Conservation (phyloP, 2,797 vertebrate genomes). For the Sebastes aleutianus region DNA sequence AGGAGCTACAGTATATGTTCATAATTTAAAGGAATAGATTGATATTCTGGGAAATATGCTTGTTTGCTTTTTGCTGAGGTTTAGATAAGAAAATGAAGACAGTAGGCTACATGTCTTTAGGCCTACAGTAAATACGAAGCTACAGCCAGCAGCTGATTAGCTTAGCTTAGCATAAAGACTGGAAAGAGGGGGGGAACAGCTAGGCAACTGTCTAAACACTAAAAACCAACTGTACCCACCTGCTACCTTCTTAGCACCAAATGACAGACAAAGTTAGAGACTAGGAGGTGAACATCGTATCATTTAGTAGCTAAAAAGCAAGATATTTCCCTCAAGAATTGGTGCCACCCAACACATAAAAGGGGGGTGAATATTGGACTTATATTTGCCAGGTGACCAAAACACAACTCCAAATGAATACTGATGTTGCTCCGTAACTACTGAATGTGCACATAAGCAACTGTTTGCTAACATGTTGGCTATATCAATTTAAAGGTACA, state of each 20-base stretch:
- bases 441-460: background rate
- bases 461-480: background rate
- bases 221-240: no score
- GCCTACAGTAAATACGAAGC: background rate
- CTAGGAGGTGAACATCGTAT: background rate
- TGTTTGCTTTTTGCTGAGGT: background rate
- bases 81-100: background rate
- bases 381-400: background rate
- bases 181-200: background rate
- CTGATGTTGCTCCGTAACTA: background rate
- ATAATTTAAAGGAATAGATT: background rate
- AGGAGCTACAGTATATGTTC: background rate
- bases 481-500: no score
- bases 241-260: background rate
- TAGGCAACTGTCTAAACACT: no score
- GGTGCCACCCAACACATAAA: background rate
- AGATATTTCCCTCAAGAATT: background rate
- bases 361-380: background rate
- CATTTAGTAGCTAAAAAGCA: background rate
- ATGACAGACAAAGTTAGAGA: fast-evolving
- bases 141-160: background rate
- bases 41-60: background rate
- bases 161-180: background rate
- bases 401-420: background rate
- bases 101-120: background rate